A percentile compares a stretch with the other conserved stretches of the same genome.
These are phyloP conservation scores for Drosophila cardini DNA, from an alignment of 1,140 invertebrate species.

Conservation along the genomic window DNA sequence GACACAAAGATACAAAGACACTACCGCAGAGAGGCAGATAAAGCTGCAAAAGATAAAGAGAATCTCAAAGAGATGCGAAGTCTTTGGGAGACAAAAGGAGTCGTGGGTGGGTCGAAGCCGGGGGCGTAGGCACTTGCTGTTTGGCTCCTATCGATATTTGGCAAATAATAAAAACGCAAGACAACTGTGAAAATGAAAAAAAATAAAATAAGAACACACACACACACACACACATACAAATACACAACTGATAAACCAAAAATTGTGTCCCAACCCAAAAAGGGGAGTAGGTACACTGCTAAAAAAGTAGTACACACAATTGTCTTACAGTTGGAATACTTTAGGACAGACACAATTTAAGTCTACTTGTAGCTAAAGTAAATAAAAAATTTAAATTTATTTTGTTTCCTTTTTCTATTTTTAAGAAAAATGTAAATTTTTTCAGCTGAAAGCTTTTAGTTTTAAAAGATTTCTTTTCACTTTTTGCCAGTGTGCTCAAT, in stretches of 20 bases:
- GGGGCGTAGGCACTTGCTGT: neutral
- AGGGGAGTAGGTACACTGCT: neutral
- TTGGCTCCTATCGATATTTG: constrained; percentile 68
- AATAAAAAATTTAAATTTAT: neutral
- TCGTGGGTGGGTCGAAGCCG: too few relatives aligned
- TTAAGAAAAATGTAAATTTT: neutral
- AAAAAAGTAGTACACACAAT: neutral
- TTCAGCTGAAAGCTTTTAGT: too few relatives aligned
- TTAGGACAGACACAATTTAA: too few relatives aligned
- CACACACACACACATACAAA: constrained; percentile 11
- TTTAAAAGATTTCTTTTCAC: too few relatives aligned
- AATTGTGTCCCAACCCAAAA: constrained; percentile 23
- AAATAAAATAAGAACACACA: constrained; percentile 14
- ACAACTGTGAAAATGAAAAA: constrained; percentile 37
- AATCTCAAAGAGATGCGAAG: constrained; percentile 11
- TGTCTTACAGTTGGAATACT: too few relatives aligned
- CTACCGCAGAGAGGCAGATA: constrained; percentile 5
- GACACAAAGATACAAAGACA: constrained; percentile 8
- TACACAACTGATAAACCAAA: constrained; percentile 57
- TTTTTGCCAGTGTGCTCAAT: constrained; percentile 3
- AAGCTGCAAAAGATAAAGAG: constrained; percentile 3
- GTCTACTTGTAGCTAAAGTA: too few relatives aligned
- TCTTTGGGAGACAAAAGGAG: too few relatives aligned
- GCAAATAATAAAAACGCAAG: constrained; percentile 76
- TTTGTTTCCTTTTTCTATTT: neutral